These are phyloP conservation scores for Microchirus variegatus DNA, from an alignment of 2,797 vertebrate species.

Conservation along the genomic window DNA sequence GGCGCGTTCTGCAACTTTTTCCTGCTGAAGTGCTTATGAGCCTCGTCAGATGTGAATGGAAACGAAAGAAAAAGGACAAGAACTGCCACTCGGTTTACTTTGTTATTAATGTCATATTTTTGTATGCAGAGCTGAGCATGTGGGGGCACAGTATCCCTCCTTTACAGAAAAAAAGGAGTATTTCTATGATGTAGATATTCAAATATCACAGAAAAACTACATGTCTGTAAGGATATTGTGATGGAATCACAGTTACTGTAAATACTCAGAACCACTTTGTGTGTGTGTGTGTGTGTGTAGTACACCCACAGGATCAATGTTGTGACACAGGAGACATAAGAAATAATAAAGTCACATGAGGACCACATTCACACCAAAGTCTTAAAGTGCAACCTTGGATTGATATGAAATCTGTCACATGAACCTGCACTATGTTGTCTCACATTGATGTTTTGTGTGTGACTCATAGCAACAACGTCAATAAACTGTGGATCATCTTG, in stretches of 20 bases:
- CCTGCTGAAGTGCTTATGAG: constrained; percentile 81
- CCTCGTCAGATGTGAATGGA: constrained; percentile 18
- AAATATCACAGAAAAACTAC: constrained; percentile 6
- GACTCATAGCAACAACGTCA: constrained; percentile 38
- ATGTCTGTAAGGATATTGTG: constrained; percentile 9
- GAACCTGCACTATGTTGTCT: constrained; percentile 44
- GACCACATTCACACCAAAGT: constrained; percentile 11
- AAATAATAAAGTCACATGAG: constrained; percentile 19
- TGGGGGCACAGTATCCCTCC: constrained; percentile 4
- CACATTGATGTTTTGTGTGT: constrained; percentile 66
- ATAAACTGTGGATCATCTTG: constrained; percentile 71
- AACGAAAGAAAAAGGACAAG: not conserved
- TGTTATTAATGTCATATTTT: constrained; percentile 58
- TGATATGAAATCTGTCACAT: constrained; percentile 37
- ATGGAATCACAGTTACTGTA: constrained; percentile 18
- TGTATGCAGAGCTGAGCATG: constrained; percentile 41
- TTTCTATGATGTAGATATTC: constrained; percentile 31
- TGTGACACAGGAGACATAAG: constrained; percentile 28
- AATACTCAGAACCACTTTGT: constrained; percentile 39
- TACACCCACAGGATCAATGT: constrained; percentile 15
- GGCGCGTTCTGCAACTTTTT: constrained; percentile 77
- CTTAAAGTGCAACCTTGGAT: constrained; percentile 22
- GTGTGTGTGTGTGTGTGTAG: constrained; percentile 17
- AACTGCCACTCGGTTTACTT: constrained; percentile 38
- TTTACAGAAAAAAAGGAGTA: not conserved